These are phyloP conservation scores for Oscheius sp. DNA, from an alignment of 2,888 invertebrate species.

Conservation along the genomic window DNA sequence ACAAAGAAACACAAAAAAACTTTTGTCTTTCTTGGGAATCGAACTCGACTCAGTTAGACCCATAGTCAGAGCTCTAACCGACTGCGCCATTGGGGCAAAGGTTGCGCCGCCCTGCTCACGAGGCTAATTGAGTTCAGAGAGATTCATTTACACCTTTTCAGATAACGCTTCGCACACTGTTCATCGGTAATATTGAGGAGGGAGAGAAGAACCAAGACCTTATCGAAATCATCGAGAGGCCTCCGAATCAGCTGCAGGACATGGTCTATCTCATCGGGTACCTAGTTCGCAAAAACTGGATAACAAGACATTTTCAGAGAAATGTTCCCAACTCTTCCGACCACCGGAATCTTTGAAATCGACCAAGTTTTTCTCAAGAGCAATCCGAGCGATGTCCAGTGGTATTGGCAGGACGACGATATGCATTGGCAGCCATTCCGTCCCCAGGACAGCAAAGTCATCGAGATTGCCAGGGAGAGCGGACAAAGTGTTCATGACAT, in stretches of 20 bases:
- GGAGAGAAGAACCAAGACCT: constrained; percentile 56
- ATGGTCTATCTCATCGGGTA: constrained; percentile 92
- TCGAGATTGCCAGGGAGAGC: constrained; percentile 43
- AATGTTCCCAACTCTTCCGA: constrained; percentile 93
- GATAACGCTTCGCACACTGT: constrained; percentile 90
- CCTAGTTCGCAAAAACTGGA: not conserved
- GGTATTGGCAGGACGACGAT: constrained; percentile 48
- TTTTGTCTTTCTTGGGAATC: no score
- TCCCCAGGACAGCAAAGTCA: constrained; percentile 36
- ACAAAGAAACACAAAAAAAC: no score
- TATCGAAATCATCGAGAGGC: constrained; percentile 80
- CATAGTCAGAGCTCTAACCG: no score
- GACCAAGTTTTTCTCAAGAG: constrained; percentile 78
- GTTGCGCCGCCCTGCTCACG: not conserved
- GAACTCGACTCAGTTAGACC: no score
- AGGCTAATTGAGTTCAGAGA: not conserved
- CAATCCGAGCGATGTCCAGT: constrained; percentile 24
- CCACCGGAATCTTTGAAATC: constrained; percentile 93
- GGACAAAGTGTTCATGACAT: constrained; percentile 37
- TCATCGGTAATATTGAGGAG: constrained; percentile 83
- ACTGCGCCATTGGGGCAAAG: no score
- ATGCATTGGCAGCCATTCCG: constrained; percentile 44
- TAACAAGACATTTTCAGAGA: constrained; percentile 77
- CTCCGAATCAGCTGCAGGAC: constrained; percentile 95
- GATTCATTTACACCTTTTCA: constrained; percentile 79